Evolutionary conservation across 2,888 invertebrate species (phyloP), one percentile per base, ranked within the genome.

Genomic region (Lysandra coridon): DNA sequence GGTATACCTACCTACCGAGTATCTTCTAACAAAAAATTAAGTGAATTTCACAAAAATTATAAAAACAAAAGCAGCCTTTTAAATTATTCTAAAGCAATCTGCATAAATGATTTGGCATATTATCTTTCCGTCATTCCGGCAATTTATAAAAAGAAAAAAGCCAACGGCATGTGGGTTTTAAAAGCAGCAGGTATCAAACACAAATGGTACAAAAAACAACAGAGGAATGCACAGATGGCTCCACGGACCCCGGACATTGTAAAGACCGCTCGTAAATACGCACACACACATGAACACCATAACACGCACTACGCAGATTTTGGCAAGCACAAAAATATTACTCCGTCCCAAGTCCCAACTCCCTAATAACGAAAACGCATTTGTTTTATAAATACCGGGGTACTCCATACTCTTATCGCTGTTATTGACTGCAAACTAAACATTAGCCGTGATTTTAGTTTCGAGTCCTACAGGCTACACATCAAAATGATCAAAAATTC

Each of bases 141-240:
- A 79, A 80, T 30, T 69, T 62, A 23, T 73, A 57, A 82, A 82
- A 84, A 82, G 83, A 82, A 78, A 80, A 78, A 79, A 82, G 83
- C 84, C 85, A 83, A 88, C 87, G 82, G 84, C 85, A 89, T 88
- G 87, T 87, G 83, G 83, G 83, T 84, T 84, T 87, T 85, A 87
- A 89, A 91, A 88, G 87, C 87, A 87, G 90, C 93, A 94, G 94
- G 94, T 94, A 94, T 91, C 91, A 88, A 91, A 91, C 91, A 89
- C 86, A 86, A 87, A 88, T 85, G 85, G 86, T 85, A 82, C 84
- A 86, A 86, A 86, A 91, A 89, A 92, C 89, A 85, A 83, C 84
- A 83, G 83, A 86, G 92, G 93, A 94, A 94, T 94, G 92, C 91
- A 90, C 94, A 94, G 92, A 93, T 94, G 94, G 91, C 87, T 90